Percentiles rank a stretch among this genome's conserved stretches.
Evolutionary conservation across 2,113 vertebrate species (phyloP).

Genomic region (Neodontobutis hainanensis): DNA sequence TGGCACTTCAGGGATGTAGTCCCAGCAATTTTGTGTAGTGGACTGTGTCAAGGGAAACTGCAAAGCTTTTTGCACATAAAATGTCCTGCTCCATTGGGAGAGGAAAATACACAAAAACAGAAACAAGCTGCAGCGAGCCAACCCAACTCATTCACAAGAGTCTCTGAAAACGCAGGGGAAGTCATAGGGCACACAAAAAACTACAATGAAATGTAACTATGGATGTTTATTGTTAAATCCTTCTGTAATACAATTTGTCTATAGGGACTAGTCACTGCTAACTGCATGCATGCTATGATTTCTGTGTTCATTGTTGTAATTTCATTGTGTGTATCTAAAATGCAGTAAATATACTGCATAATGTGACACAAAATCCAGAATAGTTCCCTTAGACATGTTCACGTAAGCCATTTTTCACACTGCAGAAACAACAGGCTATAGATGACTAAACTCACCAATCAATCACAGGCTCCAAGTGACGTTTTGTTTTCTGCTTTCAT

Average conservation of each 20-base stretch:
- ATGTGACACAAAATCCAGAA: slow-evolving; percentile 10
- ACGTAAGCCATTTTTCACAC: neutral
- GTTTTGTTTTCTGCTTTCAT: slow-evolving; percentile 42
- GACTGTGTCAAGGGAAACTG: slow-evolving; percentile 54
- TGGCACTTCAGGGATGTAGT: slow-evolving; percentile 44
- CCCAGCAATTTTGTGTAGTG: slow-evolving; percentile 51
- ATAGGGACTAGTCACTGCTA: neutral
- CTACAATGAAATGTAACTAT: neutral
- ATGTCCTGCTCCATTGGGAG: slow-evolving; percentile 34
- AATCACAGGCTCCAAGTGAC: slow-evolving; percentile 42
- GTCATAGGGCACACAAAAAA: neutral
- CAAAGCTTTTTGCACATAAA: slow-evolving; percentile 75
- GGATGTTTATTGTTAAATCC: neutral
- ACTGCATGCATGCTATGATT: neutral
- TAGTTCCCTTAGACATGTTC: slow-evolving; percentile 13
- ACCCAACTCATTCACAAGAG: slow-evolving; percentile 7
- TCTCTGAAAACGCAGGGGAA: neutral
- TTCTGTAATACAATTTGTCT: neutral
- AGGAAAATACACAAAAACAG: neutral
- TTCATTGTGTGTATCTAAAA: too few species aligned
- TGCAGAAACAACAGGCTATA: slow-evolving; percentile 6
- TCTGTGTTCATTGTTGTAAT: too few species aligned
- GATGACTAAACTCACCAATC: slow-evolving; percentile 40
- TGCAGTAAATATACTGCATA: neutral
- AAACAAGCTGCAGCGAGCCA: slow-evolving; percentile 24